Evolutionary conservation across 2,797 vertebrate species (phyloP).

Genomic region (Garrulus glandarius): DNA sequence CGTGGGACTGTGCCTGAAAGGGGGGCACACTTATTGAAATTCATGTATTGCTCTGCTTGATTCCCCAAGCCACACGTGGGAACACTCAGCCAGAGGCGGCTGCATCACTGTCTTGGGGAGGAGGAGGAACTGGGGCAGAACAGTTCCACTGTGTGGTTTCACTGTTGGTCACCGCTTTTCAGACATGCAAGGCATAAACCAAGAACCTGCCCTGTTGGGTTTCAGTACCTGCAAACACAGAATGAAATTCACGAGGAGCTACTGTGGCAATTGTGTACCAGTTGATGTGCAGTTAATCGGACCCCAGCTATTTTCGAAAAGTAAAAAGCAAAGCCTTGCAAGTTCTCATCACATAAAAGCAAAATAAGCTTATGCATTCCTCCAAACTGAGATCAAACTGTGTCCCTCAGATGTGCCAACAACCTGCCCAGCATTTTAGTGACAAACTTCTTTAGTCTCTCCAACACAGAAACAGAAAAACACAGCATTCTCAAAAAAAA

Average conservation of each 20-base stretch:
- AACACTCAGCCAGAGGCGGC: background rate
- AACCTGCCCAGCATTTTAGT: background rate
- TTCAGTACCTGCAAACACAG: background rate
- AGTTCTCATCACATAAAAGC: background rate
- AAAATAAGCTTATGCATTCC: background rate
- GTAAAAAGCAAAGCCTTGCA: background rate
- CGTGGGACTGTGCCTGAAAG: background rate
- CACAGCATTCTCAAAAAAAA: background rate
- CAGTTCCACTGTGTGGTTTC: constrained; percentile 15
- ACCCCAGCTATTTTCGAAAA: background rate
- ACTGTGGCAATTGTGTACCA: background rate
- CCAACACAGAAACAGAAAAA: background rate
- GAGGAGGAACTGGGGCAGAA: constrained; percentile 29
- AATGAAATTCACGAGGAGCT: background rate
- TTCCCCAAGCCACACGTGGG: background rate
- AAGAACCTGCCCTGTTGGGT: background rate
- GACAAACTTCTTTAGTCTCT: background rate
- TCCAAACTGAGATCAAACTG: background rate
- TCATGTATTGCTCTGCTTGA: constrained; percentile 39
- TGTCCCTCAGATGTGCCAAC: background rate
- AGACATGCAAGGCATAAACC: background rate
- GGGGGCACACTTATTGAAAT: constrained; percentile 6
- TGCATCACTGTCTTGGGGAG: background rate
- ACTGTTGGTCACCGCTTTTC: background rate
- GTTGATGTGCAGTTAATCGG: background rate